Conservation (phyloP, 2,888 invertebrate genomes). For the Drosophila putrida region DNA sequence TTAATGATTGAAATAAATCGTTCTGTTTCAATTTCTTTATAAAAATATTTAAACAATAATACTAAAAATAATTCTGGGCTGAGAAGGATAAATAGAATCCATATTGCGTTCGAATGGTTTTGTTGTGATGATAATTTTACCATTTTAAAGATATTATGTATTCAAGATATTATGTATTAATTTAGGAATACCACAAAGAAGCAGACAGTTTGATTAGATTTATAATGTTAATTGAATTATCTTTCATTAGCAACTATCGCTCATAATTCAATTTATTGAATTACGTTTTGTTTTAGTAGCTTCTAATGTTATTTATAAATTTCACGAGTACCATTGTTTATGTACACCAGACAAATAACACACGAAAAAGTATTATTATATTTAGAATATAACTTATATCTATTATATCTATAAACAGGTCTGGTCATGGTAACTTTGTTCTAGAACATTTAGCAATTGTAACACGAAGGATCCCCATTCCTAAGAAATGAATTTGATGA, state of each 20-base stretch:
- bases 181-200: not conserved
- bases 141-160: too few species aligned
- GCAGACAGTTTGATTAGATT: slow-evolving; percentile 1
- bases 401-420: not conserved
- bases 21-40: not conserved
- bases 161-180: not conserved
- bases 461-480: too few species aligned
- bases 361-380: not conserved
- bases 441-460: not conserved
- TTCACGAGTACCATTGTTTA: not conserved
- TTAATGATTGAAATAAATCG: not conserved
- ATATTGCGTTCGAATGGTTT: too few species aligned
- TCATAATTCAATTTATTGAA: slow-evolving; percentile 18
- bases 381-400: too few species aligned
- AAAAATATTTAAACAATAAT: too few species aligned
- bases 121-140: too few species aligned
- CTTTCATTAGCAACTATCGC: slow-evolving; percentile 3
- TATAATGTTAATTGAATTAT: slow-evolving; percentile 27
- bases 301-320: not conserved
- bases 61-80: too few species aligned
- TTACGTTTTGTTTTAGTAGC: not conserved
- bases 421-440: slow-evolving; percentile 6
- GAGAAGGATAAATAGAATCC: too few species aligned
- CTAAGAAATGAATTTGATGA: too few species aligned
- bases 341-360: not conserved